phyloP scores from a whole-genome alignment of 2,113 vertebrate genomes.

The Lamprologus callipterus region DNA sequence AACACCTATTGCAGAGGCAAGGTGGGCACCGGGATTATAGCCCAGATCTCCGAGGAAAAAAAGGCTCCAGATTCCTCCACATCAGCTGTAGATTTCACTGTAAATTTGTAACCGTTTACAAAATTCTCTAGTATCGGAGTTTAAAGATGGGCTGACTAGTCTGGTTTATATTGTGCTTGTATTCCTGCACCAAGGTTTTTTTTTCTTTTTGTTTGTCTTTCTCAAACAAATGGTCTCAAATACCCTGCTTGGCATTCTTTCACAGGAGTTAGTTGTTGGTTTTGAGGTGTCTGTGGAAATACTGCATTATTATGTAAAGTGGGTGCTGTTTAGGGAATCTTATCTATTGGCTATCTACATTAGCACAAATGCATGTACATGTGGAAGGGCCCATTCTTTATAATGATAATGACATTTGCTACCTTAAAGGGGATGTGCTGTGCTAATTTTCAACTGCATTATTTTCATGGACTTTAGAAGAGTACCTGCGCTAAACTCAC shows the following conservation, averaged over 20 bases:
- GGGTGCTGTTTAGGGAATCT: background rate
- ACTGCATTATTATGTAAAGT: background rate
- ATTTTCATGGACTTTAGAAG: background rate
- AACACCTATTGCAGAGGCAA: background rate
- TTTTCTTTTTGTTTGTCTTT: background rate
- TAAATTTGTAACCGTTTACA: background rate
- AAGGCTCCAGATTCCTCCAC: background rate
- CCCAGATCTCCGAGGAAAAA: background rate
- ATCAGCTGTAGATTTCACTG: background rate
- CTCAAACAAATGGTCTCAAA: background rate
- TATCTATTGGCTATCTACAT: background rate
- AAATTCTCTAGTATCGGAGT: background rate
- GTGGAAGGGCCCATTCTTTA: background rate
- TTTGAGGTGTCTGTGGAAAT: background rate
- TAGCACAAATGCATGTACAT: background rate
- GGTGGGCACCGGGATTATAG: background rate
- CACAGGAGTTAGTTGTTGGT: background rate
- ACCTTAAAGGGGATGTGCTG: background rate
- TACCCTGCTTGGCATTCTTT: background rate
- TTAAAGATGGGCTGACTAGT: background rate
- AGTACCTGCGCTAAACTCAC: background rate
- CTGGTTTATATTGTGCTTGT: background rate
- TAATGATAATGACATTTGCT: background rate
- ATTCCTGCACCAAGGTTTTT: fast-evolving
- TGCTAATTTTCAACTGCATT: background rate